Base-by-base conservation (phyloP, 2,888 invertebrate genomes). In the Acleris emargana region DNA sequence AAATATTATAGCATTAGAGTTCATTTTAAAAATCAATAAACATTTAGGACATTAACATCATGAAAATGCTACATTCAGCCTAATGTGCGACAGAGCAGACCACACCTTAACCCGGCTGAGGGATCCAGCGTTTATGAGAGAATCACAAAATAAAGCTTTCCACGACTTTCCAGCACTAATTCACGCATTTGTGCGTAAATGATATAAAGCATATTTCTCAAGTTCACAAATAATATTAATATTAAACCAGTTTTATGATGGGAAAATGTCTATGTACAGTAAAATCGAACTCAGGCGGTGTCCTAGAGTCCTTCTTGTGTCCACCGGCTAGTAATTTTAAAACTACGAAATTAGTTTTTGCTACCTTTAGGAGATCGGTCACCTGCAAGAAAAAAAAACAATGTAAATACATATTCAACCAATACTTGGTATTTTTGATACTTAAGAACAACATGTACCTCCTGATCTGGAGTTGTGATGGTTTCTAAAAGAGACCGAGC, bases 261-360 rank as follows among this genome's bases (percentile, higher is more conserved):
- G 99, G 98, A 86, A 98, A 99, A 86, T 97, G 96, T 83, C 95
- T 95, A 88, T 98, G 98, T 76, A 94, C 94, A 50, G 96, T 95
- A 85, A 99, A 99, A 82, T 98, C 98, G 85, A 99, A 99, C 73
- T 97, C 96, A 0, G 98, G 97, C 11, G 97, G 96, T 20, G 95
- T 94, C 67, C 94, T 95, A 0, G 97, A 96, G 69, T 97, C 97
- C 76, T 96, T 95, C 84, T 97, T 97, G 86, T 99, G 98, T 9
- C 99, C 99, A 68, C 97, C 97, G 0, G 97, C 97, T 70, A 99
- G 88, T 67, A 99, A 92, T 88, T 98, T 98, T 88, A 98, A 94
- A 16, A 99, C 99, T 73, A 99, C 96, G 83, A 97, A 98, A 93
- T 99, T 99, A 0, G 97, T 98, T 93, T 99, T 99, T 49, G 97